Evolutionary conservation across 2,797 vertebrate species (phyloP).

Genomic region (Pogoniulus pusillus): DNA sequence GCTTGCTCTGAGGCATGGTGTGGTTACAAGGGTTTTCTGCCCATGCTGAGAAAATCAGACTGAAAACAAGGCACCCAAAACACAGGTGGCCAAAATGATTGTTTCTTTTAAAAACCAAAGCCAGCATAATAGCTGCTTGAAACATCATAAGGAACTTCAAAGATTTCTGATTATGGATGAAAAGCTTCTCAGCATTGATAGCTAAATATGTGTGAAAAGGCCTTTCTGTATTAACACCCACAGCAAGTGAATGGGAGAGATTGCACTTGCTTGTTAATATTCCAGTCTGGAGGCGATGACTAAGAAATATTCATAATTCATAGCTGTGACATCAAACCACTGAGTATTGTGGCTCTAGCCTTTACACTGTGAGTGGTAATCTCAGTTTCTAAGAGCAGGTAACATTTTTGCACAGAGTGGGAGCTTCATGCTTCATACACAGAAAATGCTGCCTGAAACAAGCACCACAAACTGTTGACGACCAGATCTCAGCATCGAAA

Average conservation of each 20-base stretch:
- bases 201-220: not conserved
- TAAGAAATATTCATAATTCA: conserved; percentile 59
- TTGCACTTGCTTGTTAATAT: conserved; percentile 32
- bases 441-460: not conserved
- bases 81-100: not conserved
- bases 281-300: not conserved
- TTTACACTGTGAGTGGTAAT: not conserved
- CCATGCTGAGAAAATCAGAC: not conserved
- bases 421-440: not conserved
- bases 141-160: not conserved
- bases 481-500: not conserved
- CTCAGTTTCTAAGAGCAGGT: not conserved
- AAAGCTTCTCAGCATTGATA: conserved; percentile 26
- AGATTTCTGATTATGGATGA: conserved; percentile 3
- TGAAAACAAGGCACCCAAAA: not conserved
- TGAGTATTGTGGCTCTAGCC: conserved; percentile 1
- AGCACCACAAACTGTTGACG: not conserved
- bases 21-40: not conserved
- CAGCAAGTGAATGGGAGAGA: conserved; percentile 46
- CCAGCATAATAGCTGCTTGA: not conserved
- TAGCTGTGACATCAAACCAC: conserved; percentile 27
- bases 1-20: not conserved
- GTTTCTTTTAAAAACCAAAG: not conserved
- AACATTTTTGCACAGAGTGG: not conserved
- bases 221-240: conserved; percentile 38